Evolutionary conservation across 2,888 invertebrate species (phyloP), one percentile per base, ranked within the genome.

Genomic region (Pediacus dermestoides): DNA sequence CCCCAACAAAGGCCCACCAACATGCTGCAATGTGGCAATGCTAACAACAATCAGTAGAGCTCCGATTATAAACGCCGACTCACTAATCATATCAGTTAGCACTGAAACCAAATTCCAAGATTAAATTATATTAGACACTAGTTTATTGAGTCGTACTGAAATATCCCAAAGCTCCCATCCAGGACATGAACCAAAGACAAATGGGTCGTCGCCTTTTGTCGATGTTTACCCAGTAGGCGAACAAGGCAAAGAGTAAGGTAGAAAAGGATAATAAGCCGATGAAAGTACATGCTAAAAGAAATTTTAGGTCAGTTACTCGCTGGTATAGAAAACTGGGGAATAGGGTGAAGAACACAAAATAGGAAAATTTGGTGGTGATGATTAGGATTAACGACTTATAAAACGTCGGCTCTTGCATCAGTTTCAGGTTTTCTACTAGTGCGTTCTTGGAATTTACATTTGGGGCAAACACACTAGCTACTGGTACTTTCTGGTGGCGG

Each of bases 381-480:
- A 76, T 71, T 33, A 76, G 63, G 22, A 78, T 49, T 2, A 76
- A 69, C 34, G 76, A 76, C 46, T 77, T 65, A 53, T 79, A 80
- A 61, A 79, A 78, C 34, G 63, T 62, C 2, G 61, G 58, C 37
- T 57, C 52, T 37, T 53, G 57, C n/a, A 68, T 48, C 30, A 63
- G 44, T 15, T 56, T 50, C 8, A 54, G 16, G 16, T 27, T 50
- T 47, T n/a, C 41, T n/a, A n/a, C n/a, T n/a, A n/a, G n/a, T n/a
- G n/a, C n/a, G n/a, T n/a, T n/a, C n/a, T n/a, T n/a, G n/a, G n/a
- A n/a, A n/a, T n/a, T n/a, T n/a, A n/a, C n/a, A n/a, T n/a, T n/a
- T n/a, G n/a, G n/a, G n/a, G n/a, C n/a, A n/a, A n/a, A n/a, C n/a
- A n/a, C n/a, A n/a, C n/a, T n/a, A n/a, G n/a, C n/a, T n/a, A n/a